These are phyloP conservation scores for Anolis carolinensis DNA, from an alignment of 2,113 vertebrate species.

Conservation along the genomic window DNA sequence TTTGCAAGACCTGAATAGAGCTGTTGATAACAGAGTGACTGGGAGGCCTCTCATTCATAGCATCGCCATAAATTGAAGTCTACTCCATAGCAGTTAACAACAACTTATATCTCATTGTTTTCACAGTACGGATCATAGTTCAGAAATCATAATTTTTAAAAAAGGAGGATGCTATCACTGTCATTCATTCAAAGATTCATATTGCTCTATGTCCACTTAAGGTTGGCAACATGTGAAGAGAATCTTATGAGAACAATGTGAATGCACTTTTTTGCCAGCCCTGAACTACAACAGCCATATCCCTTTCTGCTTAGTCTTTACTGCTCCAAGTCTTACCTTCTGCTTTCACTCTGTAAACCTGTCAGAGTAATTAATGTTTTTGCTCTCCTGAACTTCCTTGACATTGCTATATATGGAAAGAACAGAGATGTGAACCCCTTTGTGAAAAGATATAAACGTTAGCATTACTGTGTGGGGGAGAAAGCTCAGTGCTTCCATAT, in stretches of 20 bases:
- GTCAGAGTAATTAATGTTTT: constrained; percentile 70
- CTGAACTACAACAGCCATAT: background rate
- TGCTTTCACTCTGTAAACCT: constrained; percentile 65
- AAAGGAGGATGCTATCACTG: background rate
- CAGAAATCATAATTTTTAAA: background rate
- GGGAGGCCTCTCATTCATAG: no score
- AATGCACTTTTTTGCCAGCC: background rate
- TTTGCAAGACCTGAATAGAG: no score
- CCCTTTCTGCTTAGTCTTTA: constrained; percentile 17
- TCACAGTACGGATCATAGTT: background rate
- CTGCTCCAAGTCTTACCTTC: constrained; percentile 51
- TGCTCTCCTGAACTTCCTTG: constrained; percentile 51
- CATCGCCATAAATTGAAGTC: no score
- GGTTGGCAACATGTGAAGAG: background rate
- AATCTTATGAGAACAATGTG: background rate
- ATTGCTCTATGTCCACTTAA: background rate
- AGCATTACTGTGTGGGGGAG: constrained; percentile 31
- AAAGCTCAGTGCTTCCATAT: background rate
- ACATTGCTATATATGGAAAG: constrained; percentile 76
- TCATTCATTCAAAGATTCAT: background rate
- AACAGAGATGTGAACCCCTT: constrained; percentile 39
- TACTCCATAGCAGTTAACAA: background rate
- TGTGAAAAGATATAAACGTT: constrained; percentile 57
- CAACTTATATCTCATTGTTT: background rate
- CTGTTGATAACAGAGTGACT: no score